Base-by-base conservation (phyloP, 1,140 invertebrate genomes). In the Platorchestia sp. region DNA sequence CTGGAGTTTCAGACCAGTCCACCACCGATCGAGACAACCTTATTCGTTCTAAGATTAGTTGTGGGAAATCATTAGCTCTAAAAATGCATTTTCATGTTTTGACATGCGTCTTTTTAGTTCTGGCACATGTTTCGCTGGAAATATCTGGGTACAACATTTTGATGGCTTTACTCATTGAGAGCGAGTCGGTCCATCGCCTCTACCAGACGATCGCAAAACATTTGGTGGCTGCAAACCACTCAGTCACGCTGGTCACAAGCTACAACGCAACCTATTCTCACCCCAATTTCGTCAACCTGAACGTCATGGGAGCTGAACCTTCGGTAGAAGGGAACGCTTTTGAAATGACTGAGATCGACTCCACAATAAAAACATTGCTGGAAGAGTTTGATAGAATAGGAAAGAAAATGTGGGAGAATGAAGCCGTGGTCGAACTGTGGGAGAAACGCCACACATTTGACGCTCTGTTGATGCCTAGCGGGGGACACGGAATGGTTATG, bases 221-320 rank as follows among this genome's bases (percentile, higher is more conserved):
- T 95, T 95, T 97, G 27, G 96, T 96, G 0, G 86, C 96, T 41
- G 96, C 97, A 27, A 97, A 97, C 5, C 97, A 97, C 95, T 96
- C 97, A 95, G 95, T 97, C 14, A 97, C 96, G 0, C 95, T 97
- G 42, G 96, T 97, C 27, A 95, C 95, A n/a, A 51, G 90, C n/a
- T 95, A 95, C 45, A 97, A 97, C 0, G 95, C 97, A 7, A 95
- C 91, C 40, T 75, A n/a, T 45, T 59, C 43, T n/a, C 89, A 95
- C 93, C 45, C 45, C 19, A 95, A 95, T 0, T 87, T 95, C 27
- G n/a, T 51, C n/a, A 95, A 53, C 19, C 44, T 45, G 95, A 75
- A 45, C 44, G 53, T 86, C 43, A 59, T 95, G 86, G 95, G 53
- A 36, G 22, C 43, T 40, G 75, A 95, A 51, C 47, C 95, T 19